Percentiles rank a stretch among this genome's conserved stretches.
Evolutionary conservation across 2,797 vertebrate genomes (phyloP).

Genomic region (Ficedula albicollis): DNA sequence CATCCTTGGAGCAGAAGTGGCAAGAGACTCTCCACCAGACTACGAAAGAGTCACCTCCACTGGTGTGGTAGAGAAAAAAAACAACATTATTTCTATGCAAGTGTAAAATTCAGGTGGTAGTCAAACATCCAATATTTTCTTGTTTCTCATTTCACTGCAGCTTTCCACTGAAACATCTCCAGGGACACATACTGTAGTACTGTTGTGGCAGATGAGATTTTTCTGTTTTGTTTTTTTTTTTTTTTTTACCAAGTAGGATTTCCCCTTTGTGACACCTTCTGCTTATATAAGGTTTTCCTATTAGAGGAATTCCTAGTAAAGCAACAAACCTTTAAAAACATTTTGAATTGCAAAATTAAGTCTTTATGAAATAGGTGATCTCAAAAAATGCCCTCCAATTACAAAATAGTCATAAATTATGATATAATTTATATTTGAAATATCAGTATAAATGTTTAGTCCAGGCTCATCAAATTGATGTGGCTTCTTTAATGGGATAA

Average conservation of each 20-base stretch:
- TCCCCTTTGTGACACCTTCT: background rate
- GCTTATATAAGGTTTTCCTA: background rate
- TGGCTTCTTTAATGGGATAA: background rate
- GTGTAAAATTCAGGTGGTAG: background rate
- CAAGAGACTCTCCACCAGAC: background rate
- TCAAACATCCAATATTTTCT: background rate
- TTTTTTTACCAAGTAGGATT: background rate
- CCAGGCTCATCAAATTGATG: background rate
- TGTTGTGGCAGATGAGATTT: background rate
- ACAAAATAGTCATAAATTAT: background rate
- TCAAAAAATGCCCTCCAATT: background rate
- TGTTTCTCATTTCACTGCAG: background rate
- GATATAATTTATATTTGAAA: background rate
- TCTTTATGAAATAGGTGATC: background rate
- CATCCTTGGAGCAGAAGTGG: background rate
- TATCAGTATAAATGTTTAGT: background rate
- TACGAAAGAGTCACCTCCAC: background rate
- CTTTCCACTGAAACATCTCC: background rate
- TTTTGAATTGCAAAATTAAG: background rate
- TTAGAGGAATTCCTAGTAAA: background rate
- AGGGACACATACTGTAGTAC: background rate
- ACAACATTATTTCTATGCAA: fast-evolving
- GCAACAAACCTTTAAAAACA: background rate
- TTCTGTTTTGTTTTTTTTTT: background rate
- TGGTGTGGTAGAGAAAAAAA: background rate